phyloP scores from a whole-genome alignment of 2,113 vertebrate genomes.

The Herpailurus yagouaroundi region DNA sequence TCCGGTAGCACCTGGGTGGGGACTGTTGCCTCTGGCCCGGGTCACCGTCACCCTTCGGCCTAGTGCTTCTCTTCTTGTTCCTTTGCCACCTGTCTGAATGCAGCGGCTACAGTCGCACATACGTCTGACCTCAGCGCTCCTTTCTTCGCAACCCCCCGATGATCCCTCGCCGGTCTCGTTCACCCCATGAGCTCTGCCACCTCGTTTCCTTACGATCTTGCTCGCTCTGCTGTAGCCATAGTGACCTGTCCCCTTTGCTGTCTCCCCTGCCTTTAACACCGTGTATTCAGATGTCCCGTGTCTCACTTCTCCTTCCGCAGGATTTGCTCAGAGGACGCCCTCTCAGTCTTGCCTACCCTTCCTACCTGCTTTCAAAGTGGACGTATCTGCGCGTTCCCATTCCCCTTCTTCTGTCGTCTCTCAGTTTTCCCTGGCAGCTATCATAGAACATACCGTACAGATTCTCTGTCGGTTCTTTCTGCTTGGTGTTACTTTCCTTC shows the following conservation, averaged over 20 bases:
- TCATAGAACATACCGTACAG: not conserved
- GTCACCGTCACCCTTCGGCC: not conserved
- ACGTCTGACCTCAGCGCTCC: not conserved
- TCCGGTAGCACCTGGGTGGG: not conserved
- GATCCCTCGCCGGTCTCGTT: not conserved
- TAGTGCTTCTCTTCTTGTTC: too few species aligned
- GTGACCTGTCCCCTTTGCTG: not conserved
- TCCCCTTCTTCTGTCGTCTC: fast-evolving
- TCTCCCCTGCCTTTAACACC: not conserved
- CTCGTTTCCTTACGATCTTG: not conserved
- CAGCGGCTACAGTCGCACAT: not conserved
- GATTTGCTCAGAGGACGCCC: not conserved
- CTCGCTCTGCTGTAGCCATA: not conserved
- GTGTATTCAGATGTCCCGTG: fast-evolving
- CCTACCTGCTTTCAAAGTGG: not conserved
- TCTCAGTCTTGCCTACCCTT: not conserved
- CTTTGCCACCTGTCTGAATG: not conserved
- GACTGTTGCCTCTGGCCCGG: fast-evolving
- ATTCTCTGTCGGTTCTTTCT: not conserved
- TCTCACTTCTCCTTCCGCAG: not conserved
- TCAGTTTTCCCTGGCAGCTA: not conserved
- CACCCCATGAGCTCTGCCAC: fast-evolving
- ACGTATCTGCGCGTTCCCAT: fast-evolving
- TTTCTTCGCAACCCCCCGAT: not conserved
- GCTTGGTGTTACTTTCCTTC: not conserved